Evolutionary conservation across 2,888 invertebrate species (phyloP).

Genomic region (Leucophenga maculata): DNA sequence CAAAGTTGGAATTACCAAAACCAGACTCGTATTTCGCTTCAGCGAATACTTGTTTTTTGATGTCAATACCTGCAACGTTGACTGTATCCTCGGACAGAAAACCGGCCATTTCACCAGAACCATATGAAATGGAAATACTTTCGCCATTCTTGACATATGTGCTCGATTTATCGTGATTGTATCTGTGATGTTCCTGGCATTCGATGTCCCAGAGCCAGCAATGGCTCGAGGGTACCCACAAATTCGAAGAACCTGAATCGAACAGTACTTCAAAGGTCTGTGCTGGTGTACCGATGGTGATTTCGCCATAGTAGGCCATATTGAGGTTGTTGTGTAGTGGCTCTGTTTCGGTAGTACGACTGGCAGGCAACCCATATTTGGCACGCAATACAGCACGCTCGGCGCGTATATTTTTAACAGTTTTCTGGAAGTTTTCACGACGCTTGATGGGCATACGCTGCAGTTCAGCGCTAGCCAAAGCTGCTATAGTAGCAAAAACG

Average conservation of each 20-base stretch:
- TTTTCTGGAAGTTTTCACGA: conserved; percentile 42
- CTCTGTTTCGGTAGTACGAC: conserved; percentile 24
- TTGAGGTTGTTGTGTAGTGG: conserved; percentile 50
- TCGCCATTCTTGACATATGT: conserved; percentile 90
- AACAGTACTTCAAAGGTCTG: conserved; percentile 94
- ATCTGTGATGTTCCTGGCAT: conserved; percentile 94
- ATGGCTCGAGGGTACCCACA: conserved; percentile 80
- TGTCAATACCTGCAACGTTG: conserved; percentile 77
- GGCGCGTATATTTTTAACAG: conserved; percentile 33
- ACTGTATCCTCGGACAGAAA: conserved; percentile 73
- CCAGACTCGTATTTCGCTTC: conserved; percentile 90
- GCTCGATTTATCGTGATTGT: conserved; percentile 85
- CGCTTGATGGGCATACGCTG: conserved; percentile 55
- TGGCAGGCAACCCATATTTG: conserved; percentile 43
- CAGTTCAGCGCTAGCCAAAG: conserved; percentile 53
- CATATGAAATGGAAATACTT: conserved; percentile 90
- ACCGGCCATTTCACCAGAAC: conserved; percentile 74
- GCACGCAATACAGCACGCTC: conserved; percentile 39
- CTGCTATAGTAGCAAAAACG: conserved; percentile 46
- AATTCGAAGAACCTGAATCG: conserved; percentile 76
- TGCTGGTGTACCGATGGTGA: conserved; percentile 89
- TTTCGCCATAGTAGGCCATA: conserved; percentile 71
- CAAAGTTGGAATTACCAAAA: conserved; percentile 96
- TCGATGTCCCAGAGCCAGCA: conserved; percentile 84
- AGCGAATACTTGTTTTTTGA: conserved; percentile 89